Evolutionary conservation across 2,888 invertebrate species (phyloP).

Genomic region (Xiphydria camelus): DNA sequence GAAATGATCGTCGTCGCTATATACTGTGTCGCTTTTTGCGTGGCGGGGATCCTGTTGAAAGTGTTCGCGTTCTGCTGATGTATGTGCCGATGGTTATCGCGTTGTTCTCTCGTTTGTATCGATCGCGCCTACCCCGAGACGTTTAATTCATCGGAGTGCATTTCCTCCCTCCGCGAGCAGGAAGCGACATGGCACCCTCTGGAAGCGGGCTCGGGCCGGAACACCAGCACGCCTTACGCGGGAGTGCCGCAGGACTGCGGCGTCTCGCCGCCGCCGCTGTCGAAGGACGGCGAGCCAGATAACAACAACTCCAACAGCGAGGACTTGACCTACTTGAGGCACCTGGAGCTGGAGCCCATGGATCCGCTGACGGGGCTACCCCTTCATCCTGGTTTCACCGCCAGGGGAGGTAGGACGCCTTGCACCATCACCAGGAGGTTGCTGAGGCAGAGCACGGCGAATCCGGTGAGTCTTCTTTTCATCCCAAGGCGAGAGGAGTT

Average conservation of each 20-base stretch:
- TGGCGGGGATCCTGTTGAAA: conserved; percentile 48
- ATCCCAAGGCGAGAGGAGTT: conserved; percentile 5
- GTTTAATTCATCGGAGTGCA: neutral
- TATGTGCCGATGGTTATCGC: too few species aligned
- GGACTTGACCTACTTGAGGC: conserved; percentile 62
- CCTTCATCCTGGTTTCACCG: conserved; percentile 59
- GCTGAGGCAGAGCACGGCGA: conserved; percentile 43
- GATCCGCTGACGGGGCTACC: conserved; percentile 64
- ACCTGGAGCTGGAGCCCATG: conserved; percentile 79
- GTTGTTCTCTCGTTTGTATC: too few species aligned
- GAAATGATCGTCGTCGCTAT: conserved; percentile 55
- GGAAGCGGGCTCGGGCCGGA: conserved; percentile 53
- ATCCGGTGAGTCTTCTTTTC: conserved; percentile 39
- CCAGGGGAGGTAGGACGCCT: conserved; percentile 74
- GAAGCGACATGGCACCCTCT: conserved; percentile 58
- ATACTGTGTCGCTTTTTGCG: conserved; percentile 51
- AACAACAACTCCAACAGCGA: conserved; percentile 53
- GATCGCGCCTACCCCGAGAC: neutral
- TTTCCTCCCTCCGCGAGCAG: conserved; percentile 26
- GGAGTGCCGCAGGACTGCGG: conserved; percentile 49
- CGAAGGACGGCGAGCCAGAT: conserved; percentile 53
- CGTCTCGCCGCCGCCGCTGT: conserved; percentile 43
- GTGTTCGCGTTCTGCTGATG: conserved; percentile 47
- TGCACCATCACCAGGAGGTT: conserved; percentile 78
- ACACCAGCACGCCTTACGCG: conserved; percentile 56